Percentiles rank a stretch among this genome's conserved stretches.
These are phyloP conservation scores for Diadegma fenestrale DNA, from an alignment of 2,888 invertebrate species.

Conservation along the genomic window DNA sequence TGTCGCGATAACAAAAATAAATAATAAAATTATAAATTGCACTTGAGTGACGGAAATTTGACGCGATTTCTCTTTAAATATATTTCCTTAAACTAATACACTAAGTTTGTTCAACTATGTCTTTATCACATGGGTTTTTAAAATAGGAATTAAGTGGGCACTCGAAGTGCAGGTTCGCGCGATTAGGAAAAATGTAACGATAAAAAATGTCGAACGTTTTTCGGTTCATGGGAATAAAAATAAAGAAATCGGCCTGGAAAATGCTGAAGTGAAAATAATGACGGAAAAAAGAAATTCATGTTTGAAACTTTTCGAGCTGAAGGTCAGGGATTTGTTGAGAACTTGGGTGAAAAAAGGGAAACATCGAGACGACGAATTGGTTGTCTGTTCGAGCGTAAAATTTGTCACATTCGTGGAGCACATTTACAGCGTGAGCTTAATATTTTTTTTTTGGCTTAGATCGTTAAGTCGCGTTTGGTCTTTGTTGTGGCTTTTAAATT, in stretches of 20 bases:
- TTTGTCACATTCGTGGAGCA: constrained; percentile 9
- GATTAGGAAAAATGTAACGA: too few species aligned
- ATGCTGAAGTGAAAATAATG: background rate
- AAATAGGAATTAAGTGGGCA: background rate
- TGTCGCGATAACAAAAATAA: constrained; percentile 1
- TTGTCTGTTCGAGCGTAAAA: background rate
- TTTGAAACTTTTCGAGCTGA: background rate
- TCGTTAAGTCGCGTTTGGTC: constrained; percentile 9
- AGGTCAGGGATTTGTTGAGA: constrained; percentile 12
- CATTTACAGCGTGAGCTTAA: constrained; percentile 32
- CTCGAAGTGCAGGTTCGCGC: background rate
- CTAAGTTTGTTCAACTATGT: constrained; percentile 30
- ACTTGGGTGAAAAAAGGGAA: constrained; percentile 46
- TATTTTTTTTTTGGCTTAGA: constrained; percentile 5
- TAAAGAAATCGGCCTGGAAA: background rate
- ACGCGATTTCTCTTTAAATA: background rate
- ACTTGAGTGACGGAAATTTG: background rate
- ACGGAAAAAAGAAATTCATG: constrained; percentile 13
- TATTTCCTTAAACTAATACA: constrained; percentile 8
- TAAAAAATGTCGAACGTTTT: too few species aligned
- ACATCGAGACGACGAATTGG: constrained; percentile 1
- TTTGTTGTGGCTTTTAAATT: background rate
- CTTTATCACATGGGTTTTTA: constrained; percentile 47
- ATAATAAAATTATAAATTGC: background rate
- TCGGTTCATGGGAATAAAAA: too few species aligned